Conservation (phyloP, 2,888 invertebrate species). For the Drosophila mimica region DNA sequence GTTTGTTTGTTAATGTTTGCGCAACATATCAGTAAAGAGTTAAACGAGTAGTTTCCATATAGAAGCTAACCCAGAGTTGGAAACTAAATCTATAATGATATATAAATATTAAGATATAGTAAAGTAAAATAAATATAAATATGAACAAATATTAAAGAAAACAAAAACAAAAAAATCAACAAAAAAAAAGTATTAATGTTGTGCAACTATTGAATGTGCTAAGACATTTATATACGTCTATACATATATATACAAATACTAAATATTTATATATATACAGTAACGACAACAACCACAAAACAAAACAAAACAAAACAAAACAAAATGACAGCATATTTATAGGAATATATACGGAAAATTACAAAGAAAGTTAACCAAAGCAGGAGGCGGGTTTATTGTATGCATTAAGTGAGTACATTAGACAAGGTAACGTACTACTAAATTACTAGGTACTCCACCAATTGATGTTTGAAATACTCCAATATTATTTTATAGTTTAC, state of each 20-base stretch:
- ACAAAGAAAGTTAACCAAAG: conserved; percentile 13
- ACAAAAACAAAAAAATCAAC: conserved; percentile 43
- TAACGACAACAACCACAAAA: conserved; percentile 34
- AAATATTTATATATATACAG: conserved; percentile 69
- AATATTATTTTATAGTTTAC: conserved; percentile 5
- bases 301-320: conserved; percentile 16
- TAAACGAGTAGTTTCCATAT: conserved; percentile 77
- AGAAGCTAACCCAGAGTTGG: conserved; percentile 64
- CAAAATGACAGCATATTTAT: conserved; percentile 41
- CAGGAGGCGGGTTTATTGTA: neutral
- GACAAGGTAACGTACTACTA: neutral
- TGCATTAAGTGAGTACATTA: neutral
- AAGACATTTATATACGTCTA: conserved; percentile 79
- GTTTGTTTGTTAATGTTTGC: conserved; percentile 85
- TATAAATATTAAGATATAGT: conserved; percentile 50
- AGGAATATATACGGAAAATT: conserved; percentile 38
- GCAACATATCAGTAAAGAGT: conserved; percentile 85
- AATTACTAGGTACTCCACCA: conserved; percentile 17
- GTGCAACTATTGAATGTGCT: conserved; percentile 80
- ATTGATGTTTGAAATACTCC: neutral
- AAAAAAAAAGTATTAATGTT: conserved; percentile 75
- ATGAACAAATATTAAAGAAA: conserved; percentile 45
- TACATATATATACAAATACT: conserved; percentile 77
- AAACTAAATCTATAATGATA: conserved; percentile 55
- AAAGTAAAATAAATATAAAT: conserved; percentile 22